Evolutionary conservation across 2,797 vertebrate species (phyloP).

Genomic region (Craterocephalus amniculus): DNA sequence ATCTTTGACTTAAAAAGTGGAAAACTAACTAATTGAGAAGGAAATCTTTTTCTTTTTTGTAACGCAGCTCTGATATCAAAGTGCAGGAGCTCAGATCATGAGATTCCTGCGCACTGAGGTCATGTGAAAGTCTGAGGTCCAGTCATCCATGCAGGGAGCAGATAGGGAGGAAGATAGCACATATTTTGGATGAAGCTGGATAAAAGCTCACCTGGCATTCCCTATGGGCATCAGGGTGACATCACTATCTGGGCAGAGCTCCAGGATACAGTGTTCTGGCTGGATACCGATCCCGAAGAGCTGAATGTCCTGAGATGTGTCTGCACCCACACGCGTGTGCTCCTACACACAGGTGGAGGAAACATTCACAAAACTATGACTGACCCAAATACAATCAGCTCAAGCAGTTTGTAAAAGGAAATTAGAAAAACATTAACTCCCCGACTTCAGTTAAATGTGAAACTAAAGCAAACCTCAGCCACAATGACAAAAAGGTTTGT

Average conservation of each 20-base stretch:
- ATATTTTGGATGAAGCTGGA: conserved; percentile 4
- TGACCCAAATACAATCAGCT: conserved; percentile 29
- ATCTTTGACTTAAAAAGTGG: conserved; percentile 18
- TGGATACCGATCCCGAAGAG: conserved; percentile 98
- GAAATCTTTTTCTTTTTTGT: conserved; percentile 26
- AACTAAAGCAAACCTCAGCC: conserved; percentile 21
- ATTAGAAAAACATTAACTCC: neutral
- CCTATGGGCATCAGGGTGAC: conserved; percentile 90
- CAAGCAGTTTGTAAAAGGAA: neutral
- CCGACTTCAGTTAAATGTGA: neutral
- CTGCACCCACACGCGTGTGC: conserved; percentile 92
- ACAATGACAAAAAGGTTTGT: conserved; percentile 35
- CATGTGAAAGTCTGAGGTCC: conserved; percentile 66
- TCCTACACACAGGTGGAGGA: conserved; percentile 81
- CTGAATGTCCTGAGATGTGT: conserved; percentile 98
- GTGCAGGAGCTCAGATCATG: conserved; percentile 47
- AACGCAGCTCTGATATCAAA: conserved; percentile 64
- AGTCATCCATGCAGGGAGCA: conserved; percentile 53
- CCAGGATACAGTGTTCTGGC: conserved; percentile 92
- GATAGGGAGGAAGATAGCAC: conserved; percentile 4
- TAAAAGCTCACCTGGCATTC: conserved; percentile 88
- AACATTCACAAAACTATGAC: conserved; percentile 31
- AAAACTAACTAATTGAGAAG: conserved; percentile 29
- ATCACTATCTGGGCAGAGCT: conserved; percentile 90
- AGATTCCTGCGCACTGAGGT: conserved; percentile 69